Conservation (phyloP, 2,797 vertebrate genomes). For the Novumbra hubbsi region DNA sequence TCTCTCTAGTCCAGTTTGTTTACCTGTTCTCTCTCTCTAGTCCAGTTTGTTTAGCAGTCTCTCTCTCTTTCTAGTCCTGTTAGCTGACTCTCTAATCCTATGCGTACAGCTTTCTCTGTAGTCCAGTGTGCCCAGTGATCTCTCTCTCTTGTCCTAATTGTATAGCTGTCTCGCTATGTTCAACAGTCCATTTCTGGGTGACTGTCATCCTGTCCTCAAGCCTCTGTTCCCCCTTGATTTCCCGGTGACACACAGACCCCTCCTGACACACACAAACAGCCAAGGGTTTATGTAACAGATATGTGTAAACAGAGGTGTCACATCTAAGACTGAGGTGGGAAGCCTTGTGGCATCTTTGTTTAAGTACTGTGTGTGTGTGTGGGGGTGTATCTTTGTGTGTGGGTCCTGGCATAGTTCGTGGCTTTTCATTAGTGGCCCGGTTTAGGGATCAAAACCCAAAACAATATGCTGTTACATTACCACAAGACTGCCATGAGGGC, state of each 20-base stretch:
- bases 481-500: not conserved
- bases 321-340: constrained; percentile 59
- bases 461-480: not conserved
- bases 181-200: constrained; percentile 4
- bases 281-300: constrained; percentile 54
- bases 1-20: too few species aligned
- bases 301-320: constrained; percentile 43
- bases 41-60: too few species aligned
- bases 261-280: constrained; percentile 53
- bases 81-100: constrained; percentile 10
- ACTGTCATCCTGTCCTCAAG: constrained; percentile 1
- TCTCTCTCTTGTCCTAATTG: not conserved
- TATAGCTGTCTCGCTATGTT: too few species aligned
- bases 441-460: not conserved
- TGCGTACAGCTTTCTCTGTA: constrained; percentile 12
- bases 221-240: not conserved
- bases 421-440: not conserved
- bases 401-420: not conserved
- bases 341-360: constrained; percentile 50
- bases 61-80: too few species aligned
- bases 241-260: constrained; percentile 63
- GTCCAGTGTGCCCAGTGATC: too few species aligned
- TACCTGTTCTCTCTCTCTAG: too few species aligned
- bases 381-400: not conserved
- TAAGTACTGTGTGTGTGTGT: constrained; percentile 25